Evolutionary conservation across 2,113 vertebrate genomes (phyloP), one percentile per base, ranked within the genome.

Genomic region (Cheilinus undulatus): DNA sequence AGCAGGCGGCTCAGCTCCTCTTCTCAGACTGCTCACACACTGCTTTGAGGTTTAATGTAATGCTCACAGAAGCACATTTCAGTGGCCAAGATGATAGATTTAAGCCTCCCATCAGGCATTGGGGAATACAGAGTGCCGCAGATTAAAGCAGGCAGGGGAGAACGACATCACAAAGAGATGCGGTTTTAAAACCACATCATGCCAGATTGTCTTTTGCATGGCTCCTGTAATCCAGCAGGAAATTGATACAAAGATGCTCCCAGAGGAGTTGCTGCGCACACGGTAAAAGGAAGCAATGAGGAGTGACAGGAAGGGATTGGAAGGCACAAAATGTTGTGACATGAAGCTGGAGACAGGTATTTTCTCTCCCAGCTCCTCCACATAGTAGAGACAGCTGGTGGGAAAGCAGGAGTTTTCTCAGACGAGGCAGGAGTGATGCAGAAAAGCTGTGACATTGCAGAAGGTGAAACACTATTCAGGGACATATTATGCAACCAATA

Each of bases 191-290:
- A 78, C 76, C 78, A 88, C 86, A 88, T 82, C 85, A 86, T 83
- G 88, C 80, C 88, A 89, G 71, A 87, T 87, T 89, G 76, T 91
- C 85, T 90, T 86, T 88, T 89, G 81, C 83, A 81, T 85, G 76
- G 83, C 88, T 82, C 74, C 87, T 73, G 85, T 91, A 93, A 91
- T 92, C 84, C 86, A 70, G 68, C 77, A 80, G 87, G 84, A 92
- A 92, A 92, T 87, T 88, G 90, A 93, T 89, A 87, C 84, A 84
- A 89, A 90, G 86, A 90, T 76, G 83, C 75, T 90, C 89, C 90
- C 86, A 15, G 79, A 69, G 85, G 91, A 81, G 60, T 75, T 64
- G 58, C 73, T 67, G 72, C 56, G 66, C 80, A 73, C 62, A 28
- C 69, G 43, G 74, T 75, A 77, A 84, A 77, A 70, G 69, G 60